phyloP scores from a whole-genome alignment of 2,113 vertebrate species.

The Cettia cetti region DNA sequence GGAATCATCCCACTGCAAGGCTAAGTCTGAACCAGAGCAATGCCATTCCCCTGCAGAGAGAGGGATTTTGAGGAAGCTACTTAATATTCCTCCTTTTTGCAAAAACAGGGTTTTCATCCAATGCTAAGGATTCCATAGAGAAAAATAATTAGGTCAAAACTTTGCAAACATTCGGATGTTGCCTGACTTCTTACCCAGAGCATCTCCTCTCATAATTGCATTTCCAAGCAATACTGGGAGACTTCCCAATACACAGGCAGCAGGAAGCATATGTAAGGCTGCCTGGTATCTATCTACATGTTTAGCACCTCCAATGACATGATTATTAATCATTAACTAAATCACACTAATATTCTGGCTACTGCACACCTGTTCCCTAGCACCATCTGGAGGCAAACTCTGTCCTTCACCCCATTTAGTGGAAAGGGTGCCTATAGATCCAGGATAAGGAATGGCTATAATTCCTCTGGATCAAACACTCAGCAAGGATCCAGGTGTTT shows the following conservation, averaged over 20 bases:
- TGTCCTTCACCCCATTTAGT: accelerated
- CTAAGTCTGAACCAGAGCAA: background rate
- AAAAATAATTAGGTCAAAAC: background rate
- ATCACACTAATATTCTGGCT: background rate
- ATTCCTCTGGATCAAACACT: background rate
- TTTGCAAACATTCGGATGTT: background rate
- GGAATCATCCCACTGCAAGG: background rate
- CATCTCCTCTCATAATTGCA: accelerated
- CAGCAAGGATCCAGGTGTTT: background rate
- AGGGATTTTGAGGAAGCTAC: background rate
- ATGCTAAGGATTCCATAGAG: background rate
- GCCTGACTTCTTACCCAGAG: accelerated
- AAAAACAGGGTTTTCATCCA: background rate
- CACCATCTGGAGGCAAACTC: slow-evolving; percentile 23
- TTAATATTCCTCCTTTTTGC: background rate
- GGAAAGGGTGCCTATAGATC: background rate
- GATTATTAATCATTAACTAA: background rate
- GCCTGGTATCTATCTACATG: background rate
- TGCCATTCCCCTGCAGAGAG: background rate
- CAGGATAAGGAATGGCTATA: background rate
- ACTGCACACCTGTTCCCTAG: background rate
- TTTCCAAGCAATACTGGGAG: background rate
- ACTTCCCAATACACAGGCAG: background rate
- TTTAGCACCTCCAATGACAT: background rate
- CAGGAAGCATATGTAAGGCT: background rate